Evolutionary conservation across 2,888 invertebrate genomes (phyloP).

Genomic region (Luperina testacea): DNA sequence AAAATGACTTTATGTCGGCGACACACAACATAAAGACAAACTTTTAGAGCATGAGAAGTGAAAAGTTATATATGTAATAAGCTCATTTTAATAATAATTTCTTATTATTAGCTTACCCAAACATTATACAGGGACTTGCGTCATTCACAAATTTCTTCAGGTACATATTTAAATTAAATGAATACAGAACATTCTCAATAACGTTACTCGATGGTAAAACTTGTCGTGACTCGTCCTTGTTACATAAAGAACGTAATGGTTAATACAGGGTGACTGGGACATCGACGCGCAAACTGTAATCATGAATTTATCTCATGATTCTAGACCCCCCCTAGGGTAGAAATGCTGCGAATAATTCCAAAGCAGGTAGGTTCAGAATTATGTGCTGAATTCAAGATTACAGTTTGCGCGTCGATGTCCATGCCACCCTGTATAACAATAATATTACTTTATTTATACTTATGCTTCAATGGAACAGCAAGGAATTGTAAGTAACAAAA

Average conservation of each 20-base stretch:
- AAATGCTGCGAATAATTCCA: not conserved
- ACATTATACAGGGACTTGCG: slow-evolving; percentile 21
- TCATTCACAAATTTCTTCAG: slow-evolving; percentile 22
- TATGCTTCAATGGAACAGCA: slow-evolving; percentile 88
- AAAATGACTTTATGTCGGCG: no score
- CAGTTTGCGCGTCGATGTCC: not conserved
- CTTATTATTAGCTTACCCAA: slow-evolving; percentile 18
- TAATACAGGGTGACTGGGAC: not conserved
- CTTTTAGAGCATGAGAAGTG: no score
- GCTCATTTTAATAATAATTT: not conserved
- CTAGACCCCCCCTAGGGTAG: not conserved
- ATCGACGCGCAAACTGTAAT: not conserved
- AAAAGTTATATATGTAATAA: slow-evolving; percentile 2
- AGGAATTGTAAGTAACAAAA: slow-evolving; percentile 88
- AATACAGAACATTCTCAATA: slow-evolving; percentile 25
- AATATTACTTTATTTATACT: slow-evolving; percentile 75
- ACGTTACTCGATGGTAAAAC: slow-evolving; percentile 15
- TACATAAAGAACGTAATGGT: slow-evolving; percentile 47
- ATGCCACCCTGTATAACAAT: slow-evolving; percentile 26
- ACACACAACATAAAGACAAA: no score
- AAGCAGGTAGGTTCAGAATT: not conserved
- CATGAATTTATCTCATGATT: not conserved
- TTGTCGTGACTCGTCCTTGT: slow-evolving; percentile 23
- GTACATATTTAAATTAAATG: slow-evolving; percentile 20
- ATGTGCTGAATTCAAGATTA: not conserved